Base-by-base conservation (phyloP, 2,797 vertebrate species). In the Phylloscopus collybita region DNA sequence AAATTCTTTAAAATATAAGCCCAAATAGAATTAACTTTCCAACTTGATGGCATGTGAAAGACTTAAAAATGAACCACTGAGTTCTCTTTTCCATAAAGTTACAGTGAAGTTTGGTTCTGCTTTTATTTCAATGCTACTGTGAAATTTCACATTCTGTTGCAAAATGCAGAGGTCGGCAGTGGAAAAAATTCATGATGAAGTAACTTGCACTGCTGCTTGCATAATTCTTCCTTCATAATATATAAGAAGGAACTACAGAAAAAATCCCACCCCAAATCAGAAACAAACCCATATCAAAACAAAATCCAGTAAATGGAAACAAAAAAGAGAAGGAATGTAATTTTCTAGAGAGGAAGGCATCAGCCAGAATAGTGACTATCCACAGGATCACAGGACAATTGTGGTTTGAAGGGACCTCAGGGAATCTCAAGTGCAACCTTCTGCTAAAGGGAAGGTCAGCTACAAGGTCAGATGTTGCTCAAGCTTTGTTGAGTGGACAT, bases 71-170 rank as follows among this genome's bases (percentile, higher is more conserved):
- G 9, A 88, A 81, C 12, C 13, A 67, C 32, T 47, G 34, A 85
- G 29, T 50, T 84, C 1, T 51, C 84, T 76, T 79, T 89, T 59
- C 73, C 29, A 45, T 45, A 32, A 94, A 81, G 56, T 78, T 79
- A 73, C 49, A 84, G 23, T 27, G 69, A 86, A 64, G 16, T 10
- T 90, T 6, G 4, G 73, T 96, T 96, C 91, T 4, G 42, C 80
- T 96, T 95, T 96, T 80, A 75, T 95, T 90, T 51, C 36, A 84
- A 51, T n/a, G 32, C 44, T 49, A n/a, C 60, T 80, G 59, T 81
- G 67, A 88, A 85, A 93, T 76, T 86, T 82, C 88, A 74, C 18
- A 16, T 88, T 88, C 42, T 80, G 4, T 91, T 95, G 67, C 83
- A 86, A 93, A 96, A 93, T 40, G 56, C 42, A 50, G 20, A 80